Conservation (phyloP, 2,888 invertebrate genomes). For the Phoronis australis region DNA sequence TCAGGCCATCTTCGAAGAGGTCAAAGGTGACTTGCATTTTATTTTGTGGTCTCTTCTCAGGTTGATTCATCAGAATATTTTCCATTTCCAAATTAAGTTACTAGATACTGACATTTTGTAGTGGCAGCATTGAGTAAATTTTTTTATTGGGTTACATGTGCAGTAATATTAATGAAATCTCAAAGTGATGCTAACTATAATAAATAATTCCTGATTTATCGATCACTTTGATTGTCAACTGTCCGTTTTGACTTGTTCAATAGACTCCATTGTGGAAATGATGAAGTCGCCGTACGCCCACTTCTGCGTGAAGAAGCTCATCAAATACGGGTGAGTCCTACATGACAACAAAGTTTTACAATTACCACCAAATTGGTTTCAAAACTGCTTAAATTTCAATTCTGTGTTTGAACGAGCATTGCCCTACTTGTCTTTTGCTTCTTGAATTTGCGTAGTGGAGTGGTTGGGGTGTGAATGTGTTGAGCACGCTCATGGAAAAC, state of each 20-base stretch:
- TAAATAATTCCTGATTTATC: background rate
- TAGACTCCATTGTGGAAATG: constrained; percentile 49
- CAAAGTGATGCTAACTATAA: background rate
- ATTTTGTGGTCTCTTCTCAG: background rate
- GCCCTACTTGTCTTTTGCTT: no score
- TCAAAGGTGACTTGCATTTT: constrained; percentile 60
- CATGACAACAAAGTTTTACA: no score
- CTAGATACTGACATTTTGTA: no score
- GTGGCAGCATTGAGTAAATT: no score
- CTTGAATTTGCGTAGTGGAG: no score
- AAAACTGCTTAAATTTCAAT: no score
- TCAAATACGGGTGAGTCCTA: constrained; percentile 69
- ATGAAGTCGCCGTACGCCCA: constrained; percentile 57
- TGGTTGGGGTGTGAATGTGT: no score
- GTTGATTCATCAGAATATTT: background rate
- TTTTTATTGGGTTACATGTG: background rate
- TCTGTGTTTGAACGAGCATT: no score
- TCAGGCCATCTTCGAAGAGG: constrained; percentile 66
- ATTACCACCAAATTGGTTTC: no score
- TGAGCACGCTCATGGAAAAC: no score
- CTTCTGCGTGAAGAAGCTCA: constrained; percentile 66
- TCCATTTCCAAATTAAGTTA: no score
- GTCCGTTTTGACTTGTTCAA: constrained; percentile 6
- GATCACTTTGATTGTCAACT: background rate
- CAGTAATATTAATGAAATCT: background rate